phyloP scores from a whole-genome alignment of 2,113 vertebrate genomes.

The Petaurus breviceps region DNA sequence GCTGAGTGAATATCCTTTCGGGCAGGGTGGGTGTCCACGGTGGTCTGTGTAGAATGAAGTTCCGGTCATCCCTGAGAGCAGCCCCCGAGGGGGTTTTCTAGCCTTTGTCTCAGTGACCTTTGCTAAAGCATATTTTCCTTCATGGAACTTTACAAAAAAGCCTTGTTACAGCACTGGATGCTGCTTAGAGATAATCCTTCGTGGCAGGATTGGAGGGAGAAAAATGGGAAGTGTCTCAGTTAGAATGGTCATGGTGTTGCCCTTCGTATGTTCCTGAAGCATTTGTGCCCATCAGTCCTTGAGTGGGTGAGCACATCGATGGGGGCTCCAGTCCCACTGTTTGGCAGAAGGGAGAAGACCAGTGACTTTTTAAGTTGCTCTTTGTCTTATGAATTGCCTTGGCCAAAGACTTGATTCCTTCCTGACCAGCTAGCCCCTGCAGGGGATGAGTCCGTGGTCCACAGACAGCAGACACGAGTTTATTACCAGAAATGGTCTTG shows the following conservation, averaged over 20 bases:
- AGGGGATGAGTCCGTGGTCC: no score
- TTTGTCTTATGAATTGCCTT: neutral
- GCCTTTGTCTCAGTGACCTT: neutral
- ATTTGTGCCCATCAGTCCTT: neutral
- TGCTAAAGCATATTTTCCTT: neutral
- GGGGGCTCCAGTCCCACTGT: neutral
- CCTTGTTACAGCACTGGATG: neutral
- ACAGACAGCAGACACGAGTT: accelerated
- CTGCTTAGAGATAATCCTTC: neutral
- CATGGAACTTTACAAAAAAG: neutral
- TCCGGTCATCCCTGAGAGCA: neutral
- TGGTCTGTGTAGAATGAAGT: neutral
- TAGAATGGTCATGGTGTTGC: neutral
- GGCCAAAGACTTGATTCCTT: neutral
- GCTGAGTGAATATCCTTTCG: neutral
- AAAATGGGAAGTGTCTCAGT: neutral
- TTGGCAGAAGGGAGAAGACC: neutral
- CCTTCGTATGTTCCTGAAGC: neutral
- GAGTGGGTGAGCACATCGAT: neutral
- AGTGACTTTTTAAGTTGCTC: neutral
- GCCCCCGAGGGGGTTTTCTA: neutral
- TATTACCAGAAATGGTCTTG: neutral
- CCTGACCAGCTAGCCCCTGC: neutral
- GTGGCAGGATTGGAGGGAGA: neutral
- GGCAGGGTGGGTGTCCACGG: no score